Conservation (phyloP, 2,113 vertebrate genomes). For the Telmatochromis brachygnathus region DNA sequence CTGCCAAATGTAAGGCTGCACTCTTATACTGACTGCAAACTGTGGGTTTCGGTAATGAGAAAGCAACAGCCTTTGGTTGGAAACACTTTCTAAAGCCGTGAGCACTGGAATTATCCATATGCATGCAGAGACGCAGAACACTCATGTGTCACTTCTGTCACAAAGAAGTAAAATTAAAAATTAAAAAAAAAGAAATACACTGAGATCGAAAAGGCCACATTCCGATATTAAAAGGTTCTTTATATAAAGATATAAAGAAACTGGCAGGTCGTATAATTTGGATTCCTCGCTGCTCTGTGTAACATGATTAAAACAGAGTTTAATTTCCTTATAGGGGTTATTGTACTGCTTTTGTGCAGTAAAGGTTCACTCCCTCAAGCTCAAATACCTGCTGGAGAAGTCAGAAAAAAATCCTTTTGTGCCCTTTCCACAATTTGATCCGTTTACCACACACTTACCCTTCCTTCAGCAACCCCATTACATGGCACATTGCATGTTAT, state of each 20-base stretch:
- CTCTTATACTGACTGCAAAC: constrained; percentile 16
- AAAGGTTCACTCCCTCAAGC: neutral
- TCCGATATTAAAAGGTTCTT: neutral
- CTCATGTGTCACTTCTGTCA: neutral
- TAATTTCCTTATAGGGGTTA: neutral
- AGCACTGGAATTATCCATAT: constrained; percentile 12
- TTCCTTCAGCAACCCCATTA: neutral
- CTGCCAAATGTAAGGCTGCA: constrained; percentile 25
- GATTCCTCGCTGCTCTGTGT: neutral
- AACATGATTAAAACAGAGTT: neutral
- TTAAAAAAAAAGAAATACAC: neutral
- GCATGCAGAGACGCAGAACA: neutral
- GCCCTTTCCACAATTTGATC: neutral
- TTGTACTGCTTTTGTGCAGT: neutral
- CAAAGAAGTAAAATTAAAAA: neutral
- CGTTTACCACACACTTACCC: neutral
- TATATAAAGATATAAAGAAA: neutral
- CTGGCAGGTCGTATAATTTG: neutral
- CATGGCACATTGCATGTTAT: neutral
- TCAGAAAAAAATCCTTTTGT: neutral
- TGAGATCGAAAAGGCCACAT: neutral
- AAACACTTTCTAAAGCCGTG: constrained; percentile 16
- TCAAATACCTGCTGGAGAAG: neutral
- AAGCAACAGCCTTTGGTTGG: constrained; percentile 28
- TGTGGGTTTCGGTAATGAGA: constrained; percentile 20